Base-by-base conservation (phyloP, 1,140 invertebrate species). In the Drosophila truncata region DNA sequence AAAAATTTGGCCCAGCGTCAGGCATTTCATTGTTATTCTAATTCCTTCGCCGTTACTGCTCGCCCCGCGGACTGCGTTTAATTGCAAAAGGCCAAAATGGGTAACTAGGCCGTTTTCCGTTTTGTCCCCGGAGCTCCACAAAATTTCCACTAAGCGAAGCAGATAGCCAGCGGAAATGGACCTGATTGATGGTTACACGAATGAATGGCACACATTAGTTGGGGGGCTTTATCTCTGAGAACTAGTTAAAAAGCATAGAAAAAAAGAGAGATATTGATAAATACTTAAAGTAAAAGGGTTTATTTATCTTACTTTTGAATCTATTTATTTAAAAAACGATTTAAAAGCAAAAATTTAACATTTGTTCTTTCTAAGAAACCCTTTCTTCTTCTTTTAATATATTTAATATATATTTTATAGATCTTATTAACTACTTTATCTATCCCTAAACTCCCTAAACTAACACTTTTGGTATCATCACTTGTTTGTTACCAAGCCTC, bases 1-100 rank as follows among this genome's bases (percentile, higher is more conserved):
- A n/a, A 39, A 31, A 82, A 78, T 78, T 82, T 64, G 63, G 29
- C 4, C 47, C 52, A 59, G 44, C 69, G 54, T 71, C 66, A 72
- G 69, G 69, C 69, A 27, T 81, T 78, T 70, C 82, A 85, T 85
- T 85, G 82, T 85, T 85, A 86, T 85, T 85, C 82, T 85, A 85
- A 85, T 85, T 71, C 52, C 61, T 64, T 42, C 39, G 71, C 74
- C 66, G 57, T 29, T 41, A 66, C 50, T 78, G 65, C 60, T 44
- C 59, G 73, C 62, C 55, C 58, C 78, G 67, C 73, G 80, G 82
- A 85, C 69, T 67, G 72, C 74, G 61, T 76, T 74, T 86, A 85
- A 85, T 86, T 85, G 82, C 78, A 74, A 55, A 46, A 42, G 44
- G 57, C 50, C 25, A 47, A 47, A 41, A 41, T 18, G 31, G 62